Evolutionary conservation across 2,113 vertebrate species (phyloP).

Genomic region (Ailuropoda melanoleuca): DNA sequence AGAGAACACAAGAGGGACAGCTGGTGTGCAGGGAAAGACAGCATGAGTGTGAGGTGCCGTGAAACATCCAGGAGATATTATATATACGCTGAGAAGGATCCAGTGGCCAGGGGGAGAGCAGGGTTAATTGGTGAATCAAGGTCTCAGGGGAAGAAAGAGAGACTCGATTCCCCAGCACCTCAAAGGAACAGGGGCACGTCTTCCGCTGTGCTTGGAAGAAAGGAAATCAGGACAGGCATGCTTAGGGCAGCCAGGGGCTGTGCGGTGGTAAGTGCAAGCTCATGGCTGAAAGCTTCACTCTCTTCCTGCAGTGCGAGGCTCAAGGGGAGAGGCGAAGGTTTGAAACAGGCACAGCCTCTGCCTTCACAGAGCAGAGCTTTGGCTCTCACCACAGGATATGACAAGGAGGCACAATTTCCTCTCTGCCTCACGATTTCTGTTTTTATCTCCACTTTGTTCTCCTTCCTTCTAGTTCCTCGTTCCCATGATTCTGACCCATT

Average conservation of each 20-base stretch:
- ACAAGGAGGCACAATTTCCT: background rate
- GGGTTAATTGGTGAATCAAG: background rate
- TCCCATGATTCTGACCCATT: background rate
- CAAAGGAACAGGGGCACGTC: background rate
- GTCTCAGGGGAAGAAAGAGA: background rate
- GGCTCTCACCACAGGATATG: background rate
- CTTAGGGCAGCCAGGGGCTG: background rate
- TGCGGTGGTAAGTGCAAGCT: background rate
- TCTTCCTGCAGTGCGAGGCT: background rate
- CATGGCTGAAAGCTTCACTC: background rate
- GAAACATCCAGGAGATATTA: background rate
- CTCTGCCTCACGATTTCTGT: background rate
- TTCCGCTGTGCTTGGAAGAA: background rate
- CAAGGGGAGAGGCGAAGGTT: no score
- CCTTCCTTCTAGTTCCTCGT: background rate
- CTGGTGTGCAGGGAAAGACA: background rate
- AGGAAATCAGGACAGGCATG: background rate
- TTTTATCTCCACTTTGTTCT: background rate
- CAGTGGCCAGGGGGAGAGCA: background rate
- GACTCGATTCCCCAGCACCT: background rate
- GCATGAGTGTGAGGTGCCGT: background rate
- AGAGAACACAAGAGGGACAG: background rate
- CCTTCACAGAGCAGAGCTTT: background rate
- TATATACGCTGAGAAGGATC: background rate
- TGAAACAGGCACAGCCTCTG: background rate